phyloP scores from a whole-genome alignment of 2,888 invertebrate genomes.

The Julus scandinavius region DNA sequence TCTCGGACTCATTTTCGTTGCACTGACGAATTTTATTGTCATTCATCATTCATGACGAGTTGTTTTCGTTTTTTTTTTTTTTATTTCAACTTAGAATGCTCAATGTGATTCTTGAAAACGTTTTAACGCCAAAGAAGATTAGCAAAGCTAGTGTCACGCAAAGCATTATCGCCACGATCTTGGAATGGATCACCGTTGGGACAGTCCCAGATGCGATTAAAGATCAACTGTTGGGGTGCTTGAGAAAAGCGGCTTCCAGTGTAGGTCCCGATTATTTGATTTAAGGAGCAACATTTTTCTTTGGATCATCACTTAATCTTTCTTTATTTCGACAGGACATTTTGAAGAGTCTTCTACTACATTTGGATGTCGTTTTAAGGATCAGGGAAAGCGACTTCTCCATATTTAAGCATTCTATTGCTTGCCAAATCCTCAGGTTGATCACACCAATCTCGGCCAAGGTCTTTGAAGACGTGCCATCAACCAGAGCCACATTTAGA shows the following conservation, averaged over 20 bases:
- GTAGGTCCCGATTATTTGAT: not conserved
- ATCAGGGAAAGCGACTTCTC: not conserved
- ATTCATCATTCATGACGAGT: not conserved
- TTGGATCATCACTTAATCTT: not conserved
- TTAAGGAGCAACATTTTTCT: not conserved
- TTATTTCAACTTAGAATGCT: not conserved
- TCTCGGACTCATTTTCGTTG: not conserved
- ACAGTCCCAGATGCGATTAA: not conserved
- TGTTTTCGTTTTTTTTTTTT: not conserved
- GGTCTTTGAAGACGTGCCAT: not conserved
- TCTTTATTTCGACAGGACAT: not conserved
- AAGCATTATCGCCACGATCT: not conserved
- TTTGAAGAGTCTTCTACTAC: not conserved
- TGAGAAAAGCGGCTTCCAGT: not conserved
- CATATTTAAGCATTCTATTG: not conserved
- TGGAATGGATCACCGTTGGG: not conserved
- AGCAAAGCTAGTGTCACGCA: not conserved
- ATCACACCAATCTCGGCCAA: not conserved
- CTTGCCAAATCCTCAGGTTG: not conserved
- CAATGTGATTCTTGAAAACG: not conserved
- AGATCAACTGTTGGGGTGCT: not conserved
- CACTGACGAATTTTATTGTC: not conserved
- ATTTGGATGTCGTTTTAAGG: not conserved
- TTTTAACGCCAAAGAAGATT: not conserved
- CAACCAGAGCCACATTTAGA: not conserved